These are phyloP conservation scores for Cephalopachus bancanus DNA, from an alignment of 2,797 vertebrate genomes.

Conservation along the genomic window DNA sequence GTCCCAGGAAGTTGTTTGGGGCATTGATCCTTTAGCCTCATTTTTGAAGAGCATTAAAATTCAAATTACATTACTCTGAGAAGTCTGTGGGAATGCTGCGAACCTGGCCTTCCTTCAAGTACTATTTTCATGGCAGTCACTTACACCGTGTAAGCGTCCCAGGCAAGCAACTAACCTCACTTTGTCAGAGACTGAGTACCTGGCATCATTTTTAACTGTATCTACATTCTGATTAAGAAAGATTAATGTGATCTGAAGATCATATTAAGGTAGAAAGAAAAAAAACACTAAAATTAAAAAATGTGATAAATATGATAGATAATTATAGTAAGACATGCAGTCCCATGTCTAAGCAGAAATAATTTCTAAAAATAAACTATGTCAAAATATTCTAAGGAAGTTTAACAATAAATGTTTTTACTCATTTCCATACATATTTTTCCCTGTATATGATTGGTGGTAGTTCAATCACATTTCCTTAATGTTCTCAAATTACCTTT, in stretches of 20 bases:
- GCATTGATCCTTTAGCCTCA: background rate
- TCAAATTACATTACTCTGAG: background rate
- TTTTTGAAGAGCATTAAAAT: background rate
- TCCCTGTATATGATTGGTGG: background rate
- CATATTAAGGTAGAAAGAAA: background rate
- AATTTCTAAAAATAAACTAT: background rate
- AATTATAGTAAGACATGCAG: background rate
- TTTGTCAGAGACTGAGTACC: background rate
- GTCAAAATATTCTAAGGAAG: background rate
- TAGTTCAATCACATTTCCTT: background rate
- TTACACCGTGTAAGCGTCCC: background rate
- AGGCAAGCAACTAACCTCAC: background rate
- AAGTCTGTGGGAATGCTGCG: background rate
- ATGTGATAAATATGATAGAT: background rate
- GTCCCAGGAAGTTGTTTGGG: rapidly evolving
- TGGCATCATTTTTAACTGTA: background rate
- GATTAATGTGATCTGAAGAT: background rate
- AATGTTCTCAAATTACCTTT: background rate
- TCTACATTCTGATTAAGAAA: background rate
- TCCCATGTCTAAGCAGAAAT: background rate
- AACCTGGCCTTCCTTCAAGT: background rate
- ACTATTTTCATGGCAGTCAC: background rate
- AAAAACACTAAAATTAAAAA: background rate
- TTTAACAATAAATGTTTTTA: background rate
- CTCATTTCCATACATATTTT: background rate